These are phyloP conservation scores for Microdon myrmicae DNA, from an alignment of 2,888 invertebrate genomes.

Conservation along the genomic window DNA sequence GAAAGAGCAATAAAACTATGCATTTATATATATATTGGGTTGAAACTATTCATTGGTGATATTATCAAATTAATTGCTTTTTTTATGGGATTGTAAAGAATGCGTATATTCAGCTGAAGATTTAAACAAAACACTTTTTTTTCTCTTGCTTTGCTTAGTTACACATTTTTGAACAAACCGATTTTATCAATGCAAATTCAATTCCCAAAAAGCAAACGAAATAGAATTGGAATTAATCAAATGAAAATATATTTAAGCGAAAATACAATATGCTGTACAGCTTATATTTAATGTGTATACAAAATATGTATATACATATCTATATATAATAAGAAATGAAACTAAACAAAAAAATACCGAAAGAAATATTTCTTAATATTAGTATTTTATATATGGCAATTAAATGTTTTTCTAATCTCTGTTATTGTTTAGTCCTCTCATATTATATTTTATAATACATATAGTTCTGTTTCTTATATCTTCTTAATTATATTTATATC, in stretches of 20 bases:
- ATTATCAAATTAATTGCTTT: background rate
- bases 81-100: background rate
- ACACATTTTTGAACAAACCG: background rate
- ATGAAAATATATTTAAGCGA: background rate
- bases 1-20: too few relatives aligned
- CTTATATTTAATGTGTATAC: constrained; percentile 22
- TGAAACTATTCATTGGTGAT: background rate
- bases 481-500: too few relatives aligned
- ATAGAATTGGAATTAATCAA: background rate
- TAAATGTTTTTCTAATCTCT: too few relatives aligned
- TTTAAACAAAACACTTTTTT: background rate
- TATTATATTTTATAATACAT: too few relatives aligned
- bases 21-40: background rate
- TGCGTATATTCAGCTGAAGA: background rate
- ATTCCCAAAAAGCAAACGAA: background rate
- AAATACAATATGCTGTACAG: constrained; percentile 19
- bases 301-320: constrained; percentile 23
- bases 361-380: too few relatives aligned
- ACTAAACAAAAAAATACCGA: too few relatives aligned
- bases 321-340: constrained; percentile 24
- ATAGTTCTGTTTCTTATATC: too few relatives aligned
- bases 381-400: too few relatives aligned
- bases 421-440: too few relatives aligned
- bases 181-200: background rate
- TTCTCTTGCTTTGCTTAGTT: constrained; percentile 1